A percentile compares a stretch with the other conserved stretches of the same genome.
Conservation (phyloP, 2,113 vertebrate species). For the Eonycteris spelaea region DNA sequence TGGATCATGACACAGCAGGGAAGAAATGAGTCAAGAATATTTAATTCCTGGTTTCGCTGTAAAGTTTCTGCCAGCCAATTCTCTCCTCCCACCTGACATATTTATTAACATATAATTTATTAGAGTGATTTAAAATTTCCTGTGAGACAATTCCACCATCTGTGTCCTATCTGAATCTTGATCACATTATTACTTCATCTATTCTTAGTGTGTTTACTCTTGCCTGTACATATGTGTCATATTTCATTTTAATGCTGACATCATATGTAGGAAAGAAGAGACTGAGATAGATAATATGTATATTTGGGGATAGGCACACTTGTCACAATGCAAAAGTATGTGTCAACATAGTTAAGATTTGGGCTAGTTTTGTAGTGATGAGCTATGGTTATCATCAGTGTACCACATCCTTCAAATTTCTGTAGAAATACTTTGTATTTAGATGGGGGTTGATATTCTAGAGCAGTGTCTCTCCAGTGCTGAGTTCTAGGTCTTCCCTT, state of each 20-base stretch:
- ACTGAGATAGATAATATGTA: background rate
- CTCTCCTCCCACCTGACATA: slow-evolving; percentile 51
- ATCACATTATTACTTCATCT: background rate
- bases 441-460: background rate
- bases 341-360: background rate
- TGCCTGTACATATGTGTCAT: background rate
- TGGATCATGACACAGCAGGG: slow-evolving; percentile 33
- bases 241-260: background rate
- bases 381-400: background rate
- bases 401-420: background rate
- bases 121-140: background rate
- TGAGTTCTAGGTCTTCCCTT: background rate
- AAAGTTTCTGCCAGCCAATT: background rate
- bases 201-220: background rate
- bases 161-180: background rate
- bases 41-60: slow-evolving; percentile 31
- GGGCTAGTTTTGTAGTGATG: background rate
- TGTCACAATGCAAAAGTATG: background rate
- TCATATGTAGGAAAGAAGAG: background rate
- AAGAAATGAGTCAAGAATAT: slow-evolving; percentile 6
- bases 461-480: background rate
- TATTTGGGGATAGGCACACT: background rate
- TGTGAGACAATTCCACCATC: background rate
- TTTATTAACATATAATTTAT: background rate
- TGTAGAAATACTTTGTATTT: background rate